phyloP scores from a whole-genome alignment of 2,888 invertebrate genomes.

The Noctua janthe region DNA sequence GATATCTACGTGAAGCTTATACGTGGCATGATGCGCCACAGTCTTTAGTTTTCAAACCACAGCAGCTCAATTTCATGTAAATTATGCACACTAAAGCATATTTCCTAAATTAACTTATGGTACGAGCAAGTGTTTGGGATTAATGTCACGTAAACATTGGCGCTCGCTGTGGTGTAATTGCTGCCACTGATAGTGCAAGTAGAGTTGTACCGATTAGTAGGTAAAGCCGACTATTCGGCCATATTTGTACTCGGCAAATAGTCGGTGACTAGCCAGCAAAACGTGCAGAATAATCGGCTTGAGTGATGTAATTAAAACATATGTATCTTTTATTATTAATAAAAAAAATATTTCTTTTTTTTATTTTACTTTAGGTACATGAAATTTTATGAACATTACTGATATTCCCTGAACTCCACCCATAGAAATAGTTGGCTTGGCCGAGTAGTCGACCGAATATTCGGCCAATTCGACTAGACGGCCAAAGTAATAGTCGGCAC shows the following conservation, averaged over 20 bases:
- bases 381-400: too few relatives aligned
- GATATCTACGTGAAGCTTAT: neutral
- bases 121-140: constrained; percentile 9
- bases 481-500: neutral
- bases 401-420: neutral
- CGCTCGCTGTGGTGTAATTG: constrained; percentile 48
- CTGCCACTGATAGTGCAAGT: constrained; percentile 43
- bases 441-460: neutral
- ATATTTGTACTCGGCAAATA: neutral
- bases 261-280: neutral
- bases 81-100: constrained; percentile 1
- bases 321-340: neutral
- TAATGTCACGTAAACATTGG: constrained; percentile 32
- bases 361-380: too few relatives aligned
- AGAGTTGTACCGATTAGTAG: neutral
- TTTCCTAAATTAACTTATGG: constrained; percentile 12
- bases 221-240: neutral
- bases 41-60: neutral
- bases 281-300: neutral
- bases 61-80: neutral
- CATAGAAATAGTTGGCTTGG: neutral
- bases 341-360: neutral
- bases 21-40: neutral
- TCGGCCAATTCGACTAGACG: neutral
- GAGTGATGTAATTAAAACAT: neutral